A percentile compares a stretch with the other conserved stretches of the same genome.
Evolutionary conservation across 2,113 vertebrate genomes (phyloP).

Genomic region (Sphyrna mokarran): DNA sequence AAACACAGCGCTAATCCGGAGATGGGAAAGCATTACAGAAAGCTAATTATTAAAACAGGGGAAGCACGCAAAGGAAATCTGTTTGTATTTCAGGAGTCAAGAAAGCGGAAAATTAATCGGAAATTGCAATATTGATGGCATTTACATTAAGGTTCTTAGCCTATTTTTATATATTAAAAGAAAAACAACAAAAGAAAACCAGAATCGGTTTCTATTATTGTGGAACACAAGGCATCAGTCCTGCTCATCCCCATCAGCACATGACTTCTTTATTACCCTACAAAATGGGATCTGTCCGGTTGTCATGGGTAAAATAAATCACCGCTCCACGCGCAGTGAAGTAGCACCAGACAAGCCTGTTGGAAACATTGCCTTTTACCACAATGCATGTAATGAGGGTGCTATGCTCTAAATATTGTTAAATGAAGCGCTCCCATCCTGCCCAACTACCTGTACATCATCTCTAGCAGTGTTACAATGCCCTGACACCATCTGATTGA

Average conservation of each 20-base stretch:
- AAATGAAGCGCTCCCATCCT: slow-evolving; percentile 56
- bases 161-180: not conserved
- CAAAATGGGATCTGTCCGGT: slow-evolving; percentile 55
- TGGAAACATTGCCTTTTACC: slow-evolving; percentile 54
- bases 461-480: slow-evolving; percentile 53
- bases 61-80: slow-evolving; percentile 30
- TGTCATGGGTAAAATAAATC: slow-evolving; percentile 59
- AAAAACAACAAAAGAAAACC: not conserved
- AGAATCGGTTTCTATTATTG: not conserved
- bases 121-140: slow-evolving; percentile 32
- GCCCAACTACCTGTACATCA: slow-evolving; percentile 56
- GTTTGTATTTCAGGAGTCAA: slow-evolving; percentile 35
- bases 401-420: slow-evolving; percentile 55
- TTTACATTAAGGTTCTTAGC: not conserved
- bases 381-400: slow-evolving; percentile 64
- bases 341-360: slow-evolving; percentile 50
- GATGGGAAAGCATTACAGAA: not conserved
- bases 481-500: slow-evolving; percentile 51
- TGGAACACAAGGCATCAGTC: not conserved
- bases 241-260: slow-evolving; percentile 40
- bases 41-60: slow-evolving; percentile 26
- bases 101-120: slow-evolving; percentile 34
- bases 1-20: not conserved
- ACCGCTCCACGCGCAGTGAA: slow-evolving; percentile 59
- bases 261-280: slow-evolving; percentile 48